phyloP scores from a whole-genome alignment of 2,797 vertebrate genomes.

The Parambassis ranga region DNA sequence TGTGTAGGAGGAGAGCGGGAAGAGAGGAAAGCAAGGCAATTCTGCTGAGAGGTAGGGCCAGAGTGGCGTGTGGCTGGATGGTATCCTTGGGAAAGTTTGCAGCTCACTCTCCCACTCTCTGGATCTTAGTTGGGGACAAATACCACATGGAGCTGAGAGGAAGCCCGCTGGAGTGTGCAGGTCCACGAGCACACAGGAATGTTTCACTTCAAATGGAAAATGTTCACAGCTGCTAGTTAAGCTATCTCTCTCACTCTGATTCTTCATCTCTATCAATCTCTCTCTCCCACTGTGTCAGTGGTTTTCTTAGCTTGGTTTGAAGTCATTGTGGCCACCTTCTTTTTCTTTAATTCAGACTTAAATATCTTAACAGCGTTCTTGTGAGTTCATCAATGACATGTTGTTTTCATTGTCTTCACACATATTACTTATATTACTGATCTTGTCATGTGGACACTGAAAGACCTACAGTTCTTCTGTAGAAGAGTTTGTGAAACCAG shows the following conservation, averaged over 20 bases:
- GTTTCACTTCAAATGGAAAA: constrained; percentile 83
- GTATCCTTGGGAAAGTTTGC: constrained; percentile 87
- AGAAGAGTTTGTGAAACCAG: constrained; percentile 8
- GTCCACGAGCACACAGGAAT: constrained; percentile 78
- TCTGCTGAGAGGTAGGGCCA: constrained; percentile 48
- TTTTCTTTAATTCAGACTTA: too few relatives aligned
- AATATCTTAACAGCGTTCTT: too few relatives aligned
- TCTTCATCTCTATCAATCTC: constrained; percentile 55
- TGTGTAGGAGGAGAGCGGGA: constrained; percentile 30
- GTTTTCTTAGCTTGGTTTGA: constrained; percentile 31
- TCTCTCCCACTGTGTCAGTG: constrained; percentile 37
- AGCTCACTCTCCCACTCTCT: constrained; percentile 77
- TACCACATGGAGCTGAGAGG: constrained; percentile 84
- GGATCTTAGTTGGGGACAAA: constrained; percentile 84
- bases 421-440: too few relatives aligned
- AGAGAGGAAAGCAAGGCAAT: constrained; percentile 17
- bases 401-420: too few relatives aligned
- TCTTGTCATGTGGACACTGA: constrained; percentile 10
- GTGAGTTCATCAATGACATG: too few relatives aligned
- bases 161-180: constrained; percentile 72
- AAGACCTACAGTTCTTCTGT: constrained; percentile 9
- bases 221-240: constrained; percentile 76
- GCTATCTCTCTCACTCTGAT: constrained; percentile 61
- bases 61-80: constrained; percentile 76
- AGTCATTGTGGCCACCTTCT: too few relatives aligned